Evolutionary conservation across 2,113 vertebrate species (phyloP).

Genomic region (Trachemys scripta): DNA sequence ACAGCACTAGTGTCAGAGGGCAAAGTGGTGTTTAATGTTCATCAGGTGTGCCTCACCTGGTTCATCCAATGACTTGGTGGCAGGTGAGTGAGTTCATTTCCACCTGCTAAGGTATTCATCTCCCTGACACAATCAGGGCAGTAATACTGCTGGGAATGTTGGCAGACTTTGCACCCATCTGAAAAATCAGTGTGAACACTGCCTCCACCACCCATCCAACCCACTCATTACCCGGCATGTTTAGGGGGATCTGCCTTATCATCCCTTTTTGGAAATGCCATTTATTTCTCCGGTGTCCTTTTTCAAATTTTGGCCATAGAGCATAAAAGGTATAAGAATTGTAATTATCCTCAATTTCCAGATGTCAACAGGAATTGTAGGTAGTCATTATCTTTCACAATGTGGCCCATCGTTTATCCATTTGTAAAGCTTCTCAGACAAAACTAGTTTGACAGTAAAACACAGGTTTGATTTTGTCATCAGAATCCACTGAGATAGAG

Average conservation of each 20-base stretch:
- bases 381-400: neutral
- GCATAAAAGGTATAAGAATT: neutral
- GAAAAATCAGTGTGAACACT: neutral
- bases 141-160: neutral
- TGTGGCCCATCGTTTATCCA: neutral
- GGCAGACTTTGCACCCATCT: neutral
- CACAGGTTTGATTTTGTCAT: constrained; percentile 43
- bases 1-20: neutral
- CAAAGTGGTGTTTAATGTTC: neutral
- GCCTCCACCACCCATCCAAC: neutral
- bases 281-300: neutral
- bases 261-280: neutral
- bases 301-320: neutral
- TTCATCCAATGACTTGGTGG: neutral
- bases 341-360: neutral
- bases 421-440: constrained; percentile 13
- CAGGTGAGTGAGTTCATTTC: neutral
- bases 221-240: neutral
- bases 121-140: neutral
- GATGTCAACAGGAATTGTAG: constrained; percentile 8
- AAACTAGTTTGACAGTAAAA: neutral
- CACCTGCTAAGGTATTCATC: neutral
- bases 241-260: neutral
- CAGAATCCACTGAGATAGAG: constrained; percentile 48
- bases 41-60: neutral